phyloP scores from a whole-genome alignment of 2,888 invertebrate genomes.

The Eupithecia tripunctaria region DNA sequence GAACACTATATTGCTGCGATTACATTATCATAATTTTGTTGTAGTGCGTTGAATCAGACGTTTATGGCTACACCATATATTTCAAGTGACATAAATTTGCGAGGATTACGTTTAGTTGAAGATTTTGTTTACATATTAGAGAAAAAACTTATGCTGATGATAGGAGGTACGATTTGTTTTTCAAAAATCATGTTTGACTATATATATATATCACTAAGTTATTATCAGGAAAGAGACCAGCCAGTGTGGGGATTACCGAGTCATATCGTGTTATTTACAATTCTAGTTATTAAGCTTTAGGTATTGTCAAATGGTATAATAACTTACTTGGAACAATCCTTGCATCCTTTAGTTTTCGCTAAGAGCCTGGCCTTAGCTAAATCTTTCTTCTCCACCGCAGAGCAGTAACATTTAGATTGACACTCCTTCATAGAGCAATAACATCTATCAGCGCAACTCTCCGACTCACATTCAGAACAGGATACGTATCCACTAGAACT shows the following conservation, averaged over 20 bases:
- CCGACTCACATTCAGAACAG: conserved; percentile 95
- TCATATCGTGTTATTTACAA: not conserved
- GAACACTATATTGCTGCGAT: conserved; percentile 23
- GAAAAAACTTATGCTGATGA: not conserved
- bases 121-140: not conserved
- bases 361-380: conserved; percentile 64
- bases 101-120: not conserved
- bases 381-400: conserved; percentile 81
- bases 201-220: too few species aligned
- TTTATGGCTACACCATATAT: not conserved
- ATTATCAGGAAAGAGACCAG: too few species aligned
- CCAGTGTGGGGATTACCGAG: not conserved
- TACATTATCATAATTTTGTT: conserved; percentile 16
- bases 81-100: not conserved
- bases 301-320: not conserved
- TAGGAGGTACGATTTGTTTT: too few species aligned
- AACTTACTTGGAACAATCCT: conserved; percentile 80
- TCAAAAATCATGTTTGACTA: too few species aligned
- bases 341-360: conserved; percentile 70
- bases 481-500: conserved; percentile 91
- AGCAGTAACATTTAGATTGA: conserved; percentile 86
- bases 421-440: conserved; percentile 90
- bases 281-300: not conserved
- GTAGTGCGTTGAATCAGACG: not conserved
- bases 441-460: conserved; percentile 93